A percentile compares a stretch with the other conserved stretches of the same genome.
Conservation (phyloP, 2,797 vertebrate species). For the Microcaecilia unicolor region DNA sequence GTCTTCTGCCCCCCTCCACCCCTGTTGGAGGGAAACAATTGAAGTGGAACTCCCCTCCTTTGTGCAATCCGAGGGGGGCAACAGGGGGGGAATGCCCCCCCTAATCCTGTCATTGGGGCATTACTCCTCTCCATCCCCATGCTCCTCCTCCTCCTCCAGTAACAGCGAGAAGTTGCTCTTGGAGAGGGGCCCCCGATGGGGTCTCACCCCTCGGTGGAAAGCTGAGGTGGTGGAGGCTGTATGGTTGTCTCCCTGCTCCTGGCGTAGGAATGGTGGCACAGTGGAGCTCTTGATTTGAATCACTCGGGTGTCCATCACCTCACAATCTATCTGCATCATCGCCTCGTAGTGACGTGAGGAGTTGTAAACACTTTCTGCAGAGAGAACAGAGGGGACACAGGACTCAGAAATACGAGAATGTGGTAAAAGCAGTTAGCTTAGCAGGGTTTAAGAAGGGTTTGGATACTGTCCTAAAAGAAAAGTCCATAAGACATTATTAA, state of each 20-base stretch:
- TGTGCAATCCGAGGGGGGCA: background rate
- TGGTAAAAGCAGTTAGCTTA: no score
- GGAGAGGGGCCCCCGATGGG: background rate
- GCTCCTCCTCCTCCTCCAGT: slow-evolving; percentile 4
- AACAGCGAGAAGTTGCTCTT: no score
- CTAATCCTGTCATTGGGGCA: no score
- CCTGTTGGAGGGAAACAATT: no score
- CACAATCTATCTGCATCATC: slow-evolving; percentile 94
- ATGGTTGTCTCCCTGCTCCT: slow-evolving; percentile 31
- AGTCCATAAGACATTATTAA: no score
- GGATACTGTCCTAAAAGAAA: no score
- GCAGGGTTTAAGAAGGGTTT: no score
- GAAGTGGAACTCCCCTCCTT: no score
- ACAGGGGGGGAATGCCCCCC: background rate
- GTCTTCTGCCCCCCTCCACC: background rate
- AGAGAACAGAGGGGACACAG: background rate
- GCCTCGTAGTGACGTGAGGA: slow-evolving; percentile 72
- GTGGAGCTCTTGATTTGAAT: slow-evolving; percentile 83
- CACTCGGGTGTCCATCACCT: slow-evolving; percentile 87
- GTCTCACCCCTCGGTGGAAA: background rate
- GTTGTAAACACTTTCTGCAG: slow-evolving; percentile 71
- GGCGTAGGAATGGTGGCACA: slow-evolving; percentile 71
- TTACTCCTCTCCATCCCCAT: background rate
- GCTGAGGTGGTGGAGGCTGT: slow-evolving; percentile 21
- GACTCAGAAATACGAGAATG: no score